These are phyloP conservation scores for Brachyptera putata DNA, from an alignment of 2,888 invertebrate species.

Conservation along the genomic window DNA sequence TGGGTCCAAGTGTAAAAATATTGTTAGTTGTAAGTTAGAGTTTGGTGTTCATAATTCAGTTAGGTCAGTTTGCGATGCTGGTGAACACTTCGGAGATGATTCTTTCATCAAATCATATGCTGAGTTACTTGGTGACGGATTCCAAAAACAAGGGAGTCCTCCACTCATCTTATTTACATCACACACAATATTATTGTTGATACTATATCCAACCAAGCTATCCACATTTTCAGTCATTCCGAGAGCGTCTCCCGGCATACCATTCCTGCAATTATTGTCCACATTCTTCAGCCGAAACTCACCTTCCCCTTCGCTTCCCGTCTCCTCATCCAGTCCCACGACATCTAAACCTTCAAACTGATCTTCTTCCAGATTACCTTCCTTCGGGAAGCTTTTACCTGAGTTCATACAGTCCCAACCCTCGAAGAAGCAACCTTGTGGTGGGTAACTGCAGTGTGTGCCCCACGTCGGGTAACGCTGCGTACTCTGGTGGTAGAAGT, in stretches of 20 bases:
- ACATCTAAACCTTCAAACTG: neutral
- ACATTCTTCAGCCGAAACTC: neutral
- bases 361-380: neutral
- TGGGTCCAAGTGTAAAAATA: too few relatives aligned
- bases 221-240: neutral
- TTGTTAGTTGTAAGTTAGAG: too few relatives aligned
- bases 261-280: neutral
- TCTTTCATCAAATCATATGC: neutral
- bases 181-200: neutral
- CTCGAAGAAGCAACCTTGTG: neutral
- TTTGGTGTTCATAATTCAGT: slow-evolving; percentile 2
- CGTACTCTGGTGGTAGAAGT: neutral
- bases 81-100: neutral
- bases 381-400: neutral
- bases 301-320: neutral
- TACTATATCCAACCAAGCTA: too few relatives aligned
- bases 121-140: neutral
- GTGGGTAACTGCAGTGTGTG: neutral
- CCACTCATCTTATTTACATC: neutral
- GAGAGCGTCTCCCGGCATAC: neutral
- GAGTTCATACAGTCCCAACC: neutral
- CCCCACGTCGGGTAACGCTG: too few relatives aligned
- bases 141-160: neutral
- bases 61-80: neutral
- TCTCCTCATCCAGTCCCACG: neutral